Evolutionary conservation across 2,888 invertebrate species (phyloP), one percentile per base, ranked within the genome.

Genomic region (Tetranychus truncatus): DNA sequence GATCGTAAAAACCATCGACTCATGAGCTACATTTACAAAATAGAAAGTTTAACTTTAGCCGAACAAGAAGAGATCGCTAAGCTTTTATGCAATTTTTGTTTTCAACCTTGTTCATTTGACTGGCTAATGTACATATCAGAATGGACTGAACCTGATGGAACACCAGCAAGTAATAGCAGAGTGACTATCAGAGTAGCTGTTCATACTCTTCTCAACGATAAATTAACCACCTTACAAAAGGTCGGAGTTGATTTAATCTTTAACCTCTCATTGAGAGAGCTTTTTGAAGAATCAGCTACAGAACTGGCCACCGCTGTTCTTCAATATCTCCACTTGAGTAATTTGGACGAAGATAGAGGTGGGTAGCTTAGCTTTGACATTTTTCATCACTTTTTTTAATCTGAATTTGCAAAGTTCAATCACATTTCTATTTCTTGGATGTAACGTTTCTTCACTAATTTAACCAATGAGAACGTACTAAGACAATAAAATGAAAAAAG

Each of bases 91-190:
- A 94, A 94, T 84, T 86, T 94, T 84, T 94, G 93, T 84, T 91
- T 91, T 83, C 90, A 91, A 84, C 84, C 89, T 66, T 90, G 90
- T 78, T 89, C 92, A 76, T 91, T 92, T 0, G 94, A 94, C 83
- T 94, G 94, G 94, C 84, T 93, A 81, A 85, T 94, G 80, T 94
- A 94, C 84, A 94, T 94, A 82, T 92, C 92, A 74, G 93, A 94
- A 84, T 94, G 94, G 94, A 87, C 88, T 71, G 78, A 78, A 21
- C 77, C 77, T 18, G 78, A 79, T 46, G 80, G 80, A 9, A 88
- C 88, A 80, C 87, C 87, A 79, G 88, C 90, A 77, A 92, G 91
- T 81, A 94, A 94, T 84, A 92, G 93, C 78, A 86, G 92, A 76
- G 91, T 89, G 6, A 93, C 92, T 76, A 93, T 93, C 11, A 92